Conservation (phyloP, 2,113 vertebrate species). For the Henicopernis longicauda region DNA sequence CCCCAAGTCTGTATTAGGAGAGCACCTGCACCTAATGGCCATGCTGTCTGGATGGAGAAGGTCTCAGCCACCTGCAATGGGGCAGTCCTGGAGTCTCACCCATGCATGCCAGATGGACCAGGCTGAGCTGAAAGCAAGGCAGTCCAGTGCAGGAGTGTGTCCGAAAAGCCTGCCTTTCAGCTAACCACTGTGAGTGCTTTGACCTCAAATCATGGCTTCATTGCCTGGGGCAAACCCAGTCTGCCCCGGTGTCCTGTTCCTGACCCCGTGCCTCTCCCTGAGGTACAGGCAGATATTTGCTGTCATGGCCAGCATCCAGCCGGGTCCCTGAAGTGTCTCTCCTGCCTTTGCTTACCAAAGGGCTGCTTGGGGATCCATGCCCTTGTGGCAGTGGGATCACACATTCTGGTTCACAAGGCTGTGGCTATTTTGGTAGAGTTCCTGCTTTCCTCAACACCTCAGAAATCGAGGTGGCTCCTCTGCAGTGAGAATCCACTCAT, state of each 20-base stretch:
- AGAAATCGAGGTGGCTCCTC: neutral
- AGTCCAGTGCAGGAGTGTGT: too few relatives aligned
- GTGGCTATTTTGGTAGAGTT: neutral
- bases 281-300: neutral
- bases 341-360: neutral
- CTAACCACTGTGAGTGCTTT: neutral
- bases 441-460: neutral
- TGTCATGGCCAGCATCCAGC: neutral
- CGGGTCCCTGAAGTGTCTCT: neutral
- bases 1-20: neutral
- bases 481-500: fast-evolving
- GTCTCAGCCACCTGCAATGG: neutral
- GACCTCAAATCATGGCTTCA: neutral
- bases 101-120: neutral
- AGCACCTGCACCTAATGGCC: neutral
- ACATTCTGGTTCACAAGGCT: neutral
- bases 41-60: neutral
- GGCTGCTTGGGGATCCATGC: neutral
- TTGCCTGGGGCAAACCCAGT: neutral
- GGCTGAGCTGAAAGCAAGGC: neutral
- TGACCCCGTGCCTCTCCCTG: neutral
- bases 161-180: neutral
- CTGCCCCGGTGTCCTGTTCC: neutral
- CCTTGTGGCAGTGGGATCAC: neutral
- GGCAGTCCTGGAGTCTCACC: neutral